Base-by-base conservation (phyloP, 2,113 vertebrate genomes). In the Madoqua kirkii region DNA sequence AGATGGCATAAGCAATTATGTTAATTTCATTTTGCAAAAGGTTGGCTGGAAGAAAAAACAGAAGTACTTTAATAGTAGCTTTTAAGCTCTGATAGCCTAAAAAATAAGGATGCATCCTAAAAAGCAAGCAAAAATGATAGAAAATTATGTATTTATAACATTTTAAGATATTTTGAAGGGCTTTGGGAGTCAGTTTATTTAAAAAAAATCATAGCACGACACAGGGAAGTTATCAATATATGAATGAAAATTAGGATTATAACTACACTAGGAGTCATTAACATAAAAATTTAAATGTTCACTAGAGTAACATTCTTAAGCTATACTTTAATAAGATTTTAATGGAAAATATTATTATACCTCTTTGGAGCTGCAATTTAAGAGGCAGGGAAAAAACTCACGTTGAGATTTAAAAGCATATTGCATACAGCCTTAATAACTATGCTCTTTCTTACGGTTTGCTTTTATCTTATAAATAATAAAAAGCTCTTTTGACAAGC, bases 141-240 rank as follows among this genome's bases (percentile, higher is more conserved):
- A 59, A 83, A 93, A 83, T n/a, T 62, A 48, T 27, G 12, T 76
- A 33, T 67, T 21, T 60, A 48, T 91, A 54, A 88, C n/a, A 27
- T 64, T 95, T 89, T 79, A 43, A 96, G 86, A 52, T 95, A 96
- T 93, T 97, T 54, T 95, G n/a, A 93, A 97, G 54, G 27, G 71
- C 21, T 52, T 78, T 59, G 27, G 52, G 27, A 27, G 11, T 91
- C 9, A 59, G 3, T 86, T 87, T 95, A 93, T 78, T 83, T 3
- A 84, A 82, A 94, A 89, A 25, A 84, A 84, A 48, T 78, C 54
- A 36, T 29, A 87, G 10, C 36, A 95, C 3, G 83, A 16, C 50
- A 71, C 4, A 79, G 87, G 48, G 71, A 85, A 45, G 36, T 79
- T 74, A 74, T 43, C 40, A 76, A 43, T 92, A 62, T 96, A 55